Base-by-base conservation (phyloP, 2,113 vertebrate genomes). In the Holacanthus passer region DNA sequence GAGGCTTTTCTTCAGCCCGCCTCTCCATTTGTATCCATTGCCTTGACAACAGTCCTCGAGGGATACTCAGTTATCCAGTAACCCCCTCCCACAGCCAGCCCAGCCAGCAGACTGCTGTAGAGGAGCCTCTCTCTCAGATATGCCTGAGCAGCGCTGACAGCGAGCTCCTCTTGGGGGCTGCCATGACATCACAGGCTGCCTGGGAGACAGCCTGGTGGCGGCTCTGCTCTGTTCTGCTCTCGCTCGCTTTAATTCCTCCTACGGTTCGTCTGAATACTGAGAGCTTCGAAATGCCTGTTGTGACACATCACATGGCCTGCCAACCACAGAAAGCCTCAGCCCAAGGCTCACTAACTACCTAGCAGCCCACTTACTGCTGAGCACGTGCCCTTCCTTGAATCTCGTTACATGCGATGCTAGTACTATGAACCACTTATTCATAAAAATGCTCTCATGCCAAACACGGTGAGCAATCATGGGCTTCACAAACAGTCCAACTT, bases 1-100 rank as follows among this genome's bases (percentile, higher is more conserved):
- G 80, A 88, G 64, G 73, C 58, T 76, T 89, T 81, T 67, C 77
- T 68, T 88, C 56, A 66, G 37, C 82, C 80, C 71, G 39, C 88
- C 88, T 85, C 81, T 86, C 81, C 87, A 88, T 93, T 90, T 93
- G 90, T 92, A 91, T 89, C 89, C 47, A 91, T 88, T 72, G 83
- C 91, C 91, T 88, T 93, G 93, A 92, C 92, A 92, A 93, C 90
- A 73, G 58, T 79, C 83, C 89, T 93, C 84, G 0, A 68, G 88
- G 91, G 86, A 92, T 68, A 76, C 81, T 85, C 77, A 24, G 88
- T 90, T 83, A 91, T 89, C 81, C 82, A 88, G 87, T 87, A 86
- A 86, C 81, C 72, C 63, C 79, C 81, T 84, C 87, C 80, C 69
- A 85, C 89, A 87, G 63, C 70, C 81, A 82, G 56, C 31, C 68